Conservation (phyloP, 2,888 invertebrate genomes). For the Pristionchus exspectatus region DNA sequence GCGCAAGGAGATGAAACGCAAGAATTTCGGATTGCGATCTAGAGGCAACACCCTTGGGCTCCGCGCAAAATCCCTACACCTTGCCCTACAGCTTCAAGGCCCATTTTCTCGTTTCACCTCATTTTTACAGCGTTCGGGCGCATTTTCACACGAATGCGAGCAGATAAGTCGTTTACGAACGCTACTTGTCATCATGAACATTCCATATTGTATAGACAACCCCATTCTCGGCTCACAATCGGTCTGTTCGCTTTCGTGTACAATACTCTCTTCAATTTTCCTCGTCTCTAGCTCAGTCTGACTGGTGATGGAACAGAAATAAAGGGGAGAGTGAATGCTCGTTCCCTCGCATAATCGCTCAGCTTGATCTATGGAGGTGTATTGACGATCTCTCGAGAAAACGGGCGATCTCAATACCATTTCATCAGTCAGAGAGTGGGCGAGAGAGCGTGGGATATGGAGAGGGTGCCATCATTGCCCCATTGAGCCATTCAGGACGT, state of each 20-base stretch:
- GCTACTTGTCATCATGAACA: not conserved
- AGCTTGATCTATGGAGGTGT: conserved; percentile 31
- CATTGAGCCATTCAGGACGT: not conserved
- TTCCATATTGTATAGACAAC: not conserved
- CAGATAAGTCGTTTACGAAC: not conserved
- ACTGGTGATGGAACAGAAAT: not conserved
- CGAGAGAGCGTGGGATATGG: not conserved
- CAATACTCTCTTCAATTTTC: not conserved
- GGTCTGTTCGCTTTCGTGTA: not conserved
- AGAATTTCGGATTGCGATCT: not conserved
- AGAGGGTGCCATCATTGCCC: not conserved
- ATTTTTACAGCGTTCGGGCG: not conserved
- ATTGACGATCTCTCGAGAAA: not conserved
- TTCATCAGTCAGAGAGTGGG: not conserved
- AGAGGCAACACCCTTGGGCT: not conserved
- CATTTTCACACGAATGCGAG: not conserved
- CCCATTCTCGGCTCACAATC: conserved; percentile 13
- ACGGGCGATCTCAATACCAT: not conserved
- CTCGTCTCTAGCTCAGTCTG: not conserved
- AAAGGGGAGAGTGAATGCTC: too few species aligned
- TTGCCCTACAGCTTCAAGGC: not conserved
- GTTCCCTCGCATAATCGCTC: not conserved
- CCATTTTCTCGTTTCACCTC: not conserved
- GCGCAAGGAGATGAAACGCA: not conserved
- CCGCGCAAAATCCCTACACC: not conserved